Percentiles rank a stretch among this genome's conserved stretches.
Evolutionary conservation across 2,797 vertebrate genomes (phyloP).

Genomic region (Xiphophorus birchmanni): DNA sequence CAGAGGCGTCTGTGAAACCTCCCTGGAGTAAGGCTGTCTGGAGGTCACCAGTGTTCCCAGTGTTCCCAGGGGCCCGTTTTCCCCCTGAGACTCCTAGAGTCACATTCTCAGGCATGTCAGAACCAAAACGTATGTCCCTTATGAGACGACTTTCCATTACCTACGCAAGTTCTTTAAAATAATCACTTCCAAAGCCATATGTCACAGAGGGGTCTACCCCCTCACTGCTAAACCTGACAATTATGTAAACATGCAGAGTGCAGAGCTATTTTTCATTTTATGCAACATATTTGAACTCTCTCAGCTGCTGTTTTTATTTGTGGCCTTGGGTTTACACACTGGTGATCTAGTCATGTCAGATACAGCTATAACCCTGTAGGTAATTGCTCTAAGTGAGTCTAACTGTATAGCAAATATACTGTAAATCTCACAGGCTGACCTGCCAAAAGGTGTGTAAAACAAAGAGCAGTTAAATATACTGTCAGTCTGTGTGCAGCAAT

Average conservation of each 20-base stretch:
- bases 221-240: slow-evolving; percentile 3
- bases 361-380: background rate
- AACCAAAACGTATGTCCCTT: slow-evolving; percentile 42
- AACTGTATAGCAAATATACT: slow-evolving; percentile 55
- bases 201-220: slow-evolving; percentile 17
- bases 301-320: background rate
- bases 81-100: slow-evolving; percentile 31
- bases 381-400: slow-evolving; percentile 39
- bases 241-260: slow-evolving; percentile 21
- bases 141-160: slow-evolving; percentile 56
- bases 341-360: background rate
- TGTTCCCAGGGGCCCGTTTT: slow-evolving; percentile 65
- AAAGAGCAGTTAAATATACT: slow-evolving; percentile 8
- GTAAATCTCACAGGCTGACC: slow-evolving; percentile 31
- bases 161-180: slow-evolving; percentile 17
- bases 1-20: slow-evolving; percentile 40
- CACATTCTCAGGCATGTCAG: slow-evolving; percentile 69
- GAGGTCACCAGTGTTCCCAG: slow-evolving; percentile 61
- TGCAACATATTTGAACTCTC: background rate
- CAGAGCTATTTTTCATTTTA: background rate
- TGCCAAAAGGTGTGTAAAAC: slow-evolving; percentile 7
- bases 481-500: background rate
- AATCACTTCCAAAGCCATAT: slow-evolving; percentile 35
- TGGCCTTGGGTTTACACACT: background rate
- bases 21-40: slow-evolving; percentile 38